Evolutionary conservation across 2,797 vertebrate genomes (phyloP).

Genomic region (Etheostoma perlongum): DNA sequence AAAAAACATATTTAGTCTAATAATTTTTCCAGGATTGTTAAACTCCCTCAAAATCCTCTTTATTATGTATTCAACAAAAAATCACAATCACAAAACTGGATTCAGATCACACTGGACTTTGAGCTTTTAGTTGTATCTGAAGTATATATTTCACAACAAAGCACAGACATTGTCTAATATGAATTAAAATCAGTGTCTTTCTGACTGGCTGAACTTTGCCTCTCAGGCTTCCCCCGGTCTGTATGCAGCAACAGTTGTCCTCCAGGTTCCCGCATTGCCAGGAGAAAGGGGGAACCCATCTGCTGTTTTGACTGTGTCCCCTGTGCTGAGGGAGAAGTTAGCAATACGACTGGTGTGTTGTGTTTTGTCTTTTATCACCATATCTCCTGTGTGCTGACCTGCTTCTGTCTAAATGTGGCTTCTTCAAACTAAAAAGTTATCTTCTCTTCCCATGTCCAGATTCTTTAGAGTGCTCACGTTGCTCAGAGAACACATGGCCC

Average conservation of each 20-base stretch:
- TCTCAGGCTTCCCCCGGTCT: constrained; percentile 74
- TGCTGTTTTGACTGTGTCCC: constrained; percentile 85
- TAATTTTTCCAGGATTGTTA: no score
- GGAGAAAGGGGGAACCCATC: constrained; percentile 78
- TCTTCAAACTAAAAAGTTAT: not conserved
- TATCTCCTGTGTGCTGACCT: not conserved
- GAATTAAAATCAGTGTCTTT: constrained; percentile 4
- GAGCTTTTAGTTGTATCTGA: not conserved
- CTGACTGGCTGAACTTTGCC: constrained; percentile 43
- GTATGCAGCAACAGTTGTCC: constrained; percentile 81
- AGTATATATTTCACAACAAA: not conserved
- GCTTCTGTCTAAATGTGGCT: not conserved
- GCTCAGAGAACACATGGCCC: constrained; percentile 76
- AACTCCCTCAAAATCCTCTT: no score
- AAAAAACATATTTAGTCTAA: no score
- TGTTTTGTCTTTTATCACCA: not conserved
- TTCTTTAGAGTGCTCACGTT: constrained; percentile 77
- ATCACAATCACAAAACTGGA: no score
- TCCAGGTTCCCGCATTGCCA: constrained; percentile 77
- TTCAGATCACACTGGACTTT: no score
- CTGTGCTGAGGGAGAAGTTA: constrained; percentile 83
- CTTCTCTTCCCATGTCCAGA: constrained; percentile 60
- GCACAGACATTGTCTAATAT: not conserved
- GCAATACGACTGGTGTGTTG: constrained; percentile 76
- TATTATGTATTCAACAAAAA: no score